Conservation (phyloP, 2,888 invertebrate species). For the Drosophila ustulata region DNA sequence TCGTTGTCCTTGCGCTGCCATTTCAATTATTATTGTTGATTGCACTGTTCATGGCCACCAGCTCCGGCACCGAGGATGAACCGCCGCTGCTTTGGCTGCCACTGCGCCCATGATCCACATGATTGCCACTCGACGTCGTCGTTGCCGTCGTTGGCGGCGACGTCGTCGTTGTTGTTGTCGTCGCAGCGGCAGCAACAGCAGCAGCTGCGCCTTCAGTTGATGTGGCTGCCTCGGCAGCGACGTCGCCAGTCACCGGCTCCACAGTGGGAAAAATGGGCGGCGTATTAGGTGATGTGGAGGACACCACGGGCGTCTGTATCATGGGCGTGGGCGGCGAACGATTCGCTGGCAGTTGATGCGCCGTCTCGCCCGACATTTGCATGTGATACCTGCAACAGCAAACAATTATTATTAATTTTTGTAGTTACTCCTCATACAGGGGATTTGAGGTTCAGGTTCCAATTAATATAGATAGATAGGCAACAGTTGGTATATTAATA, state of each 20-base stretch:
- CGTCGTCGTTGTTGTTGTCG: not conserved
- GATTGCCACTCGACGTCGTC: slow-evolving; percentile 55
- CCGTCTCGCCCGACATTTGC: slow-evolving; percentile 88
- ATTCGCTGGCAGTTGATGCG: slow-evolving; percentile 86
- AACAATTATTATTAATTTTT: no score
- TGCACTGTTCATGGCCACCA: slow-evolving; percentile 76
- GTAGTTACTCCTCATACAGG: no score
- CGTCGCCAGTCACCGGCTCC: slow-evolving; percentile 51
- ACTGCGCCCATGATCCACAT: slow-evolving; percentile 88
- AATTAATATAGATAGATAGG: no score
- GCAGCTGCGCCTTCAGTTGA: slow-evolving; percentile 49
- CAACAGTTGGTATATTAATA: no score
- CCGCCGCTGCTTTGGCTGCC: slow-evolving; percentile 87
- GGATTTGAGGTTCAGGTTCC: no score
- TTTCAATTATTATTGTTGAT: slow-evolving; percentile 73
- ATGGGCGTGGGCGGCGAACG: slow-evolving; percentile 89
- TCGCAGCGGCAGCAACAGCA: not conserved
- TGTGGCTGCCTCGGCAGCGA: slow-evolving; percentile 47
- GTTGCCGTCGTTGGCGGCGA: slow-evolving; percentile 34
- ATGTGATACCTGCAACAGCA: slow-evolving; percentile 89
- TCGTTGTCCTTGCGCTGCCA: slow-evolving; percentile 39
- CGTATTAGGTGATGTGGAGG: slow-evolving; percentile 83
- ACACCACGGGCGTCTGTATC: slow-evolving; percentile 88
- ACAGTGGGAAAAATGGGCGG: slow-evolving; percentile 83
- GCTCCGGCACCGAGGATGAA: slow-evolving; percentile 80